phyloP scores from a whole-genome alignment of 2,113 vertebrate genomes.

The Electrona antarctica region DNA sequence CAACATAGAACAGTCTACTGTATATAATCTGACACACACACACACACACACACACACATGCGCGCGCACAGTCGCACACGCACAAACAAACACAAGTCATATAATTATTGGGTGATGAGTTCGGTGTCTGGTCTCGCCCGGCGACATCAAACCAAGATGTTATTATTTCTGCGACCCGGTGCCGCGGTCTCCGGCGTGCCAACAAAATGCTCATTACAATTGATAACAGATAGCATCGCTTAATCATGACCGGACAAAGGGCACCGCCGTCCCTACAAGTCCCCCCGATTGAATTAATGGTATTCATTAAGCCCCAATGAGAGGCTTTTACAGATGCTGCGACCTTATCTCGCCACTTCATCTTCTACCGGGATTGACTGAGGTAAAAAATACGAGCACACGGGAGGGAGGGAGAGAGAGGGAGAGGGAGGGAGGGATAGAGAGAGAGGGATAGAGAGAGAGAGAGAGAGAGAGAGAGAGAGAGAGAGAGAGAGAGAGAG shows the following conservation, averaged over 20 bases:
- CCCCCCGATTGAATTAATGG: slow-evolving; percentile 74
- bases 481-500: neutral
- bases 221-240: slow-evolving; percentile 77
- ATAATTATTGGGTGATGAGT: slow-evolving; percentile 43
- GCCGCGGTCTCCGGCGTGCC: slow-evolving; percentile 44
- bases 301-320: slow-evolving; percentile 77
- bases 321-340: slow-evolving; percentile 65
- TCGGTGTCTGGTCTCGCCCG: slow-evolving; percentile 38
- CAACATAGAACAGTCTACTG: too few relatives aligned
- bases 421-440: neutral
- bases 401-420: neutral
- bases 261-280: slow-evolving; percentile 69
- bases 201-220: slow-evolving; percentile 75
- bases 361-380: slow-evolving; percentile 64
- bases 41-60: too few relatives aligned
- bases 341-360: slow-evolving; percentile 73
- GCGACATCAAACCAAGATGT: slow-evolving; percentile 55
- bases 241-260: slow-evolving; percentile 77
- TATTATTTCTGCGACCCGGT: slow-evolving; percentile 60
- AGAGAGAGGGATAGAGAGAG: slow-evolving; percentile 12
- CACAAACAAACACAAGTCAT: neutral
- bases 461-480: slow-evolving; percentile 32
- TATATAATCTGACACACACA: too few relatives aligned
- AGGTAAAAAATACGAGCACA: slow-evolving; percentile 45
- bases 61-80: too few relatives aligned